Evolutionary conservation across 2,888 invertebrate species (phyloP).

Genomic region (Carpatolechia fugitivella): DNA sequence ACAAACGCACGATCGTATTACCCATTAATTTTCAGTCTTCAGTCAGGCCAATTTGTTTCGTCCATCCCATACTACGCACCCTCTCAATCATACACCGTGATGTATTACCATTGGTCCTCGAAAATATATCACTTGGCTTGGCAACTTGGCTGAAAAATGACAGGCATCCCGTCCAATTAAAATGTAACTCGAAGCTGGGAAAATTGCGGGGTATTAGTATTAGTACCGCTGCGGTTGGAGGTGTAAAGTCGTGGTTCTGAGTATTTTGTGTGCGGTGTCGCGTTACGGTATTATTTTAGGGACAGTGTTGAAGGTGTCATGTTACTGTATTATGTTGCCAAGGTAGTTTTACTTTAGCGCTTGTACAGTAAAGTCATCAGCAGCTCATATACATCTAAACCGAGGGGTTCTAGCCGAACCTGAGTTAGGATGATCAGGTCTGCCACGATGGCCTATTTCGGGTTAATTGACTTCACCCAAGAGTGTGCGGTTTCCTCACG

Average conservation of each 20-base stretch:
- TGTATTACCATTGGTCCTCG: constrained; percentile 27
- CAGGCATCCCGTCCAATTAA: constrained; percentile 60
- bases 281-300: background rate
- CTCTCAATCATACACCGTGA: constrained; percentile 43
- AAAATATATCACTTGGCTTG: constrained; percentile 8
- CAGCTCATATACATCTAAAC: no score
- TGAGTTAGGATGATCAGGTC: no score
- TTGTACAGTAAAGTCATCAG: no score
- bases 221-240: constrained; percentile 30
- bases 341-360: background rate
- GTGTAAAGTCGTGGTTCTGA: background rate
- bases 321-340: no score
- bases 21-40: constrained; percentile 30
- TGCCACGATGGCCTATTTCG: no score
- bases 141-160: constrained; percentile 48
- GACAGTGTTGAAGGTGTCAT: no score
- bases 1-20: constrained; percentile 20
- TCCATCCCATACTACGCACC: constrained; percentile 31
- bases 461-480: no score
- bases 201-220: constrained; percentile 43
- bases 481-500: no score
- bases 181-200: constrained; percentile 55
- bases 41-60: constrained; percentile 48
- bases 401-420: no score
- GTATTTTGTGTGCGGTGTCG: background rate